Percentiles rank a stretch among this genome's conserved stretches.
These are phyloP conservation scores for Dorcus parallelipipedus DNA, from an alignment of 2,888 invertebrate genomes.

Conservation along the genomic window DNA sequence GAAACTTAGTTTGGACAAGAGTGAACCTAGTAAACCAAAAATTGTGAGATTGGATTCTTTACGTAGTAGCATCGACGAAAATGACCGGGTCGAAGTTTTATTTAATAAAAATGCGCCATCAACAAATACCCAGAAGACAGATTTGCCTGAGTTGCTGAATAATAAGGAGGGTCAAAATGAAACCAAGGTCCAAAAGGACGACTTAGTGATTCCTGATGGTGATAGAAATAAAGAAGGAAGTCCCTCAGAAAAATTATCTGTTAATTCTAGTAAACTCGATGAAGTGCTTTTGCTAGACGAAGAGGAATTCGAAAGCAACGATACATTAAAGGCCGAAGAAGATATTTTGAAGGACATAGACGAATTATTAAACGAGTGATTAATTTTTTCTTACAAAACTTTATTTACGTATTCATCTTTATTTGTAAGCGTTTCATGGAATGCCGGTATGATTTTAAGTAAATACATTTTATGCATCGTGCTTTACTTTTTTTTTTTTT, in stretches of 20 bases:
- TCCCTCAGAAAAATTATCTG: background rate
- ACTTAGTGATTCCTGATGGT: background rate
- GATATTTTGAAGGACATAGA: slow-evolving; percentile 49
- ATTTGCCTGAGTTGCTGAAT: background rate
- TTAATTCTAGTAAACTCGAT: slow-evolving; percentile 33
- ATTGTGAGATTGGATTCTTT: background rate
- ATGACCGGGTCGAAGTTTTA: background rate
- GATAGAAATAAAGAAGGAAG: slow-evolving; percentile 2
- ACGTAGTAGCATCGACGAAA: background rate
- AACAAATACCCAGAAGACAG: background rate
- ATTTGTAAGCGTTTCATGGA: background rate
- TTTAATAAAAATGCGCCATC: background rate
- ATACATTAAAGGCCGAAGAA: slow-evolving; percentile 42
- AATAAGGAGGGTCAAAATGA: slow-evolving; percentile 11
- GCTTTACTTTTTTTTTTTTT: slow-evolving; percentile 2
- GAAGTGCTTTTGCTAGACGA: slow-evolving; percentile 41
- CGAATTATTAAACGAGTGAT: slow-evolving; percentile 43
- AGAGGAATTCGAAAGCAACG: slow-evolving; percentile 37
- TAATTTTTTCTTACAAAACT: slow-evolving; percentile 1
- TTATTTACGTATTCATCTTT: slow-evolving; percentile 1
- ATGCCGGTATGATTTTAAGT: background rate
- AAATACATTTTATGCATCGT: background rate
- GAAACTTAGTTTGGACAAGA: background rate
- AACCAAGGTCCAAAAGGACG: slow-evolving; percentile 11
- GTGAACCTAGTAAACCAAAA: background rate